Evolutionary conservation across 2,113 vertebrate genomes (phyloP).

Genomic region (Pseudois nayaur): DNA sequence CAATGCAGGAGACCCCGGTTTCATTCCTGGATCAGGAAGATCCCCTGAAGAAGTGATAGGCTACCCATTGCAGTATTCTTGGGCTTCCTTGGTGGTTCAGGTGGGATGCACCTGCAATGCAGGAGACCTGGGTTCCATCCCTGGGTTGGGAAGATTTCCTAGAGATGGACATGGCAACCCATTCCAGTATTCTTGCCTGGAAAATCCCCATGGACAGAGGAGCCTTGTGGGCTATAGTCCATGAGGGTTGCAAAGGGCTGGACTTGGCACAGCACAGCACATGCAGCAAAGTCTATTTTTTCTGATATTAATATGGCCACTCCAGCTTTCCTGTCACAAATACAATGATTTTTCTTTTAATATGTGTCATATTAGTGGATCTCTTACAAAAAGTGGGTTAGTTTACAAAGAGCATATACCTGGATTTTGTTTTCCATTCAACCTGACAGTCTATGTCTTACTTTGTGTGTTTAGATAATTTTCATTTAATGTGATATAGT

Average conservation of each 20-base stretch:
- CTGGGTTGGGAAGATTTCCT: background rate
- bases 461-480: background rate
- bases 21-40: background rate
- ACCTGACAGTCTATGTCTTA: background rate
- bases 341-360: background rate
- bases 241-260: background rate
- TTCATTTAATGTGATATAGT: background rate
- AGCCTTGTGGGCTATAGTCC: background rate
- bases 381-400: background rate
- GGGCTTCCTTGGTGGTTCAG: background rate
- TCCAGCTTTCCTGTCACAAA: background rate
- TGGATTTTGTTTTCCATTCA: background rate
- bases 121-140: background rate
- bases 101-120: background rate
- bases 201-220: background rate
- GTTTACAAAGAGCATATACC: background rate
- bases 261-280: background rate
- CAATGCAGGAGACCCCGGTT: background rate
- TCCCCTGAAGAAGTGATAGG: background rate
- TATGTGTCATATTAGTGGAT: background rate
- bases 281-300: background rate
- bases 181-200: background rate
- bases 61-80: background rate
- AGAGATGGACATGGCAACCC: background rate
- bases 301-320: background rate